Evolutionary conservation across 2,797 vertebrate species (phyloP).

Genomic region (Pelobates cultripes): DNA sequence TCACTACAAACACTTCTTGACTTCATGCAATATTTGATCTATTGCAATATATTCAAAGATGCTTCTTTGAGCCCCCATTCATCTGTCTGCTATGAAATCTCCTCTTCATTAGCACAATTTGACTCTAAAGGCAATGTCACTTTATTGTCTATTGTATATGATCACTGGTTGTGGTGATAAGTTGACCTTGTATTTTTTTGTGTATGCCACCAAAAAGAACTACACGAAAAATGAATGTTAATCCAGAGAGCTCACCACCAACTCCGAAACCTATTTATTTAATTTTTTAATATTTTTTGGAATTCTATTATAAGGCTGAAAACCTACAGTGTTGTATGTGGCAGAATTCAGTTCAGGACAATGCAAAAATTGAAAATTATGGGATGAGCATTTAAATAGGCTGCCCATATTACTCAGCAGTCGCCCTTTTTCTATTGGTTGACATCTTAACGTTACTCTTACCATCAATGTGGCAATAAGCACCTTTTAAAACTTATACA

Average conservation of each 20-base stretch:
- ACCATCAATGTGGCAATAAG: constrained; percentile 17
- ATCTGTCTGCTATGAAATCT: constrained; percentile 21
- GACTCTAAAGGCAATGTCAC: constrained; percentile 26
- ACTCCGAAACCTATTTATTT: not conserved
- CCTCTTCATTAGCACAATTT: constrained; percentile 7
- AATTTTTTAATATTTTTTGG: not conserved
- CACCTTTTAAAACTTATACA: constrained; percentile 1
- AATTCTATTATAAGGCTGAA: not conserved
- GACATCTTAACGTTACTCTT: constrained; percentile 20
- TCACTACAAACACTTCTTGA: constrained; percentile 9
- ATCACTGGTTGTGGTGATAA: constrained; percentile 18
- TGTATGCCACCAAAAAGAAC: constrained; percentile 23
- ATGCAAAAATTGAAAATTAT: too few species aligned
- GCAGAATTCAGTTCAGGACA: constrained; percentile 14
- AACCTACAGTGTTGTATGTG: constrained; percentile 15
- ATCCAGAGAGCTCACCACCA: not conserved
- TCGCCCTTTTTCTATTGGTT: not conserved
- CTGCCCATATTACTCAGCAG: too few species aligned
- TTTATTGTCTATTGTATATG: constrained; percentile 21
- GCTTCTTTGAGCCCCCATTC: constrained; percentile 31
- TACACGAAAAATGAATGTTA: not conserved
- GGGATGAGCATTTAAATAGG: too few species aligned
- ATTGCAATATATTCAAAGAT: constrained; percentile 39
- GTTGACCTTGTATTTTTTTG: constrained; percentile 17
- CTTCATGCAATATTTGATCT: constrained; percentile 3